Evolutionary conservation across 2,888 invertebrate genomes (phyloP), one percentile per base, ranked within the genome.

Genomic region (Shargacucullia verbasci): DNA sequence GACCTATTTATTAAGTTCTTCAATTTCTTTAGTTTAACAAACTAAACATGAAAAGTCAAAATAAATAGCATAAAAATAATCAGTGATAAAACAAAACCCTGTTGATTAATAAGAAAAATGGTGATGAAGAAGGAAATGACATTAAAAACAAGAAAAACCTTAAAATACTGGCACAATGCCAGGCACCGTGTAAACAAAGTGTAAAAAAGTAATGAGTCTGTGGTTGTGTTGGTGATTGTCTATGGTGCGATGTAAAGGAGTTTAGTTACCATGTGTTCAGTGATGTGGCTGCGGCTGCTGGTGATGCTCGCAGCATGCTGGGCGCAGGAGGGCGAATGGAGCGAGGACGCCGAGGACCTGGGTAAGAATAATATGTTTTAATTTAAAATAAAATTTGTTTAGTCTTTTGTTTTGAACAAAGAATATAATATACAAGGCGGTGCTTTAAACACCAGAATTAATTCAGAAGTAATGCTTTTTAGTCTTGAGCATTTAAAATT

Each of bases 291-390:
- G 58, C 85, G 84, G 76, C 69, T 93, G 76, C 56, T 92, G 62
- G 85, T 94, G 82, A 86, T 92, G 86, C 83, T 93, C 69, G 89
- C 91, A 27, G 91, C 89, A 14, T 90, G 91, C 81, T 91, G 91
- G 87, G 93, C 93, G 41, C 92, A 94, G 73, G 93, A 94, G 55
- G 92, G 92, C 20, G 94, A 94, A 76, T 94, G 94, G 94, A 93
- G 92, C 44, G 94, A 94, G 64, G 94, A 94, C 63, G 93, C 93
- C 10, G 93, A 94, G 70, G 93, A 94, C 48, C 79, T 94, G 46
- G 93, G 94, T 93, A 74, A 87, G 90, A 59, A 41, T 11, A 12
- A 1, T 11, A 5, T 11, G 20, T 11, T 37, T 10, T 15, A 38
- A 12, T n/a, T 14, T 14, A 14, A 13, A 12, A 37, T 37, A 1